Percentiles rank a stretch among this genome's conserved stretches.
Evolutionary conservation across 2,888 invertebrate species (phyloP).

Genomic region (Ptychoptera contaminata): DNA sequence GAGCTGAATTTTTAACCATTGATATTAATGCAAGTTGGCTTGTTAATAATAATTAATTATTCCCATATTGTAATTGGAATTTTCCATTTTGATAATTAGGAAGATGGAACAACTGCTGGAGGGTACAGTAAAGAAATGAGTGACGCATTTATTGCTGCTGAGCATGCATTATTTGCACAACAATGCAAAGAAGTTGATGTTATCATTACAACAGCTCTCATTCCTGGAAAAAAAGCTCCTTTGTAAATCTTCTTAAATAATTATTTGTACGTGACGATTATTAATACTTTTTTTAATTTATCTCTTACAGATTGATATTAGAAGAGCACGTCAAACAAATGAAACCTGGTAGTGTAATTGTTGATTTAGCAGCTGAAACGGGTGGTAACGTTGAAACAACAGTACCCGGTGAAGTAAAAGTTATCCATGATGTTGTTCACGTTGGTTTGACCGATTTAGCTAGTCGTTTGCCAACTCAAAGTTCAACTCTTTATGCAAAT

Average conservation of each 20-base stretch:
- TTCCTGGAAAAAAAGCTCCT: conserved; percentile 76
- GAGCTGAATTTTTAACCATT: conserved; percentile 74
- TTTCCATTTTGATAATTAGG: conserved; percentile 27
- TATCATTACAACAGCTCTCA: conserved; percentile 76
- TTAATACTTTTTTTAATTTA: not conserved
- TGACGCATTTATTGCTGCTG: conserved; percentile 69
- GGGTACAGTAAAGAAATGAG: conserved; percentile 82
- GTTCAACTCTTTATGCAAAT: conserved; percentile 77
- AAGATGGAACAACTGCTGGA: conserved; percentile 54
- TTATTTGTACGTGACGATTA: not conserved
- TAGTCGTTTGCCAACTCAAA: conserved; percentile 70
- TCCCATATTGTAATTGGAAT: not conserved
- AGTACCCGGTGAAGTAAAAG: conserved; percentile 55
- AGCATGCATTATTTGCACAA: conserved; percentile 71
- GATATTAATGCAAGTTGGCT: conserved; percentile 42
- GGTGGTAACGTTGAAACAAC: conserved; percentile 79
- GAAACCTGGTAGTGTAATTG: conserved; percentile 80
- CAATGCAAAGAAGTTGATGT: conserved; percentile 76
- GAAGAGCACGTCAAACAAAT: conserved; percentile 33
- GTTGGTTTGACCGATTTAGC: conserved; percentile 75
- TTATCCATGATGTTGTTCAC: conserved; percentile 66
- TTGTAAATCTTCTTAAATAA: conserved; percentile 17
- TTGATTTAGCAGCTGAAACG: conserved; percentile 77
- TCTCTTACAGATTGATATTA: conserved; percentile 11
- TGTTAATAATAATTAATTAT: conserved; percentile 6